Evolutionary conservation across 2,113 vertebrate genomes (phyloP).

Genomic region (Chroicocephalus ridibundus): DNA sequence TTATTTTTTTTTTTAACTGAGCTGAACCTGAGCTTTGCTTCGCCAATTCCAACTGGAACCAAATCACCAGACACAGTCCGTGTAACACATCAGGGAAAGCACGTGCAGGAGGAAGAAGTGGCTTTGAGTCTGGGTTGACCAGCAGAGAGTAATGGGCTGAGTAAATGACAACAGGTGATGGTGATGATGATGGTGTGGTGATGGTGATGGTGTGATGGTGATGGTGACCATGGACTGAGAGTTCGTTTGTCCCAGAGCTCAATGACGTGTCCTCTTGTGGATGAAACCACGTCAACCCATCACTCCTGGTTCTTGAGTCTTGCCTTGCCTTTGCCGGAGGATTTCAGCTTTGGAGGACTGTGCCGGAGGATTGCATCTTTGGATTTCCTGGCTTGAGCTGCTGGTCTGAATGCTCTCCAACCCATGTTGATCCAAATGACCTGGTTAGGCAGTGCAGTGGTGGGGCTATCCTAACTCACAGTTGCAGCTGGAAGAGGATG

Average conservation of each 20-base stretch:
- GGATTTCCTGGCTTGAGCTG: background rate
- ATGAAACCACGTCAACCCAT: background rate
- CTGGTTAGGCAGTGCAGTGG: background rate
- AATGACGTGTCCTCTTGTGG: background rate
- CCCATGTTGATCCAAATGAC: background rate
- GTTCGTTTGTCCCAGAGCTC: background rate
- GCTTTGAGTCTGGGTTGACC: background rate
- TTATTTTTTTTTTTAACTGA: background rate
- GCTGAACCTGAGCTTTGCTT: background rate
- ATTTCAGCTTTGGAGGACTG: background rate
- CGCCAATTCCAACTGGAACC: background rate
- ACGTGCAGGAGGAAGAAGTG: background rate
- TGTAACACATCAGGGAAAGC: background rate
- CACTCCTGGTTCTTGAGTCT: background rate
- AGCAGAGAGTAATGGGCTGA: background rate
- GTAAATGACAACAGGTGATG: background rate
- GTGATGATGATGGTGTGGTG: background rate
- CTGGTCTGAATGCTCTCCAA: constrained; percentile 1
- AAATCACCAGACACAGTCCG: background rate
- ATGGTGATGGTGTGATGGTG: background rate
- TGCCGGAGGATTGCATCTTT: background rate
- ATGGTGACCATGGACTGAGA: background rate
- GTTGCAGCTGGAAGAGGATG: constrained; percentile 27
- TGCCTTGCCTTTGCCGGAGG: background rate
- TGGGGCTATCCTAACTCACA: background rate